phyloP scores from a whole-genome alignment of 2,888 invertebrate species.

The Leptinotarsa tumamoca region DNA sequence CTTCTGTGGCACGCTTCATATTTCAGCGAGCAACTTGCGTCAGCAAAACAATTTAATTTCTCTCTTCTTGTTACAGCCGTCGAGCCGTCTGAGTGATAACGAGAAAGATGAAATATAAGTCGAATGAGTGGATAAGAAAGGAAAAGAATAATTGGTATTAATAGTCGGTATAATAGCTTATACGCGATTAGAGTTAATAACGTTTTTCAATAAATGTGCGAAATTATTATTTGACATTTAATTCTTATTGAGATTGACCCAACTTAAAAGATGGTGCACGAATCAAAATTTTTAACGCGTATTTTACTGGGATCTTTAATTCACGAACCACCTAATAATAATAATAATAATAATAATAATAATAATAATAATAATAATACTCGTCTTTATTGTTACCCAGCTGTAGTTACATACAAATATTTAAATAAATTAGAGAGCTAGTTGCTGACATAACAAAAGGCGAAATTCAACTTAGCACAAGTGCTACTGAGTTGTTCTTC shows the following conservation, averaged over 20 bases:
- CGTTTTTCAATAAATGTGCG: not conserved
- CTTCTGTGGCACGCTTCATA: slow-evolving; percentile 16
- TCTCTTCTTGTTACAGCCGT: slow-evolving; percentile 54
- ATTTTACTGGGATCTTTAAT: too few relatives aligned
- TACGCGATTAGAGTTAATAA: not conserved
- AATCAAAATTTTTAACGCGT: too few relatives aligned
- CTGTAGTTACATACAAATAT: too few relatives aligned
- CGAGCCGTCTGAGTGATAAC: slow-evolving; percentile 16
- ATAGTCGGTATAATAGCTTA: not conserved
- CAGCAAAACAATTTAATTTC: slow-evolving; percentile 43
- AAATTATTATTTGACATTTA: not conserved
- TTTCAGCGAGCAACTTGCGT: slow-evolving; percentile 18
- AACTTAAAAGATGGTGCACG: too few relatives aligned
- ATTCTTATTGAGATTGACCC: not conserved
- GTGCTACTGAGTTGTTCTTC: too few relatives aligned
- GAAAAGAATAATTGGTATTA: slow-evolving; percentile 14
- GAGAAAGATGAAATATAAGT: slow-evolving; percentile 19
- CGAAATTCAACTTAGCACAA: too few relatives aligned
- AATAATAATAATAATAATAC: too few relatives aligned
- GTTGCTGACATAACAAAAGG: too few relatives aligned
- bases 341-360: too few relatives aligned
- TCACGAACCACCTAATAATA: too few relatives aligned
- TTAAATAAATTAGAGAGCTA: too few relatives aligned
- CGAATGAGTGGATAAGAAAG: slow-evolving; percentile 1
- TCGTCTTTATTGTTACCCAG: too few relatives aligned